phyloP scores from a whole-genome alignment of 2,888 invertebrate species.

The Drosophila aldrichi region DNA sequence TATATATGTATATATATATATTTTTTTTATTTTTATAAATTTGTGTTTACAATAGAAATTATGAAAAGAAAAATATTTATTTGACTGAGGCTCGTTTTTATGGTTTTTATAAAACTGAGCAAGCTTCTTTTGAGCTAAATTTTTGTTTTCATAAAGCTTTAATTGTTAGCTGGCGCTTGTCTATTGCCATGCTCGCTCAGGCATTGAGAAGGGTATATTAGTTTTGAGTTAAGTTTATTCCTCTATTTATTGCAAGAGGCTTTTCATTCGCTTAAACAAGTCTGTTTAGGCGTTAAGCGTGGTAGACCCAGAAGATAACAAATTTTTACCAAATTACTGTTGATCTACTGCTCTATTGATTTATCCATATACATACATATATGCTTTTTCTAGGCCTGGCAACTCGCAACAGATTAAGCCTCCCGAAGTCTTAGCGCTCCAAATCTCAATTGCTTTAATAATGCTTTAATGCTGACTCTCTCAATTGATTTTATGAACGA shows the following conservation, averaged over 20 bases:
- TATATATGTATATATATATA: slow-evolving; percentile 7
- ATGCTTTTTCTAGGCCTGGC: no score
- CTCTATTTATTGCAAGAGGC: no score
- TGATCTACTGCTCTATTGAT: no score
- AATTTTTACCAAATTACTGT: no score
- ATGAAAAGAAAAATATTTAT: slow-evolving; percentile 37
- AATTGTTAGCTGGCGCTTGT: slow-evolving; percentile 59
- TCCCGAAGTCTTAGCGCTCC: no score
- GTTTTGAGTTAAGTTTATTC: not conserved
- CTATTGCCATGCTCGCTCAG: not conserved
- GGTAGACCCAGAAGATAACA: no score
- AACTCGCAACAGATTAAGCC: no score
- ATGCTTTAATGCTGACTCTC: no score
- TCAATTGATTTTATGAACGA: not conserved
- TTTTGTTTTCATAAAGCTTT: slow-evolving; percentile 37
- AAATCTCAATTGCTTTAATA: no score
- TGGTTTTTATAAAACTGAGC: slow-evolving; percentile 26
- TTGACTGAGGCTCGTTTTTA: slow-evolving; percentile 19
- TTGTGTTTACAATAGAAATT: not conserved
- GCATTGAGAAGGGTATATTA: not conserved
- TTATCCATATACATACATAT: no score
- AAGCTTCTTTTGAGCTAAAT: not conserved
- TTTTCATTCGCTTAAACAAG: no score
- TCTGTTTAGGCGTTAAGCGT: no score
- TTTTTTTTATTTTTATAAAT: slow-evolving; percentile 11